Evolutionary conservation across 2,797 vertebrate genomes (phyloP).

Genomic region (Enteromius paludinosus): DNA sequence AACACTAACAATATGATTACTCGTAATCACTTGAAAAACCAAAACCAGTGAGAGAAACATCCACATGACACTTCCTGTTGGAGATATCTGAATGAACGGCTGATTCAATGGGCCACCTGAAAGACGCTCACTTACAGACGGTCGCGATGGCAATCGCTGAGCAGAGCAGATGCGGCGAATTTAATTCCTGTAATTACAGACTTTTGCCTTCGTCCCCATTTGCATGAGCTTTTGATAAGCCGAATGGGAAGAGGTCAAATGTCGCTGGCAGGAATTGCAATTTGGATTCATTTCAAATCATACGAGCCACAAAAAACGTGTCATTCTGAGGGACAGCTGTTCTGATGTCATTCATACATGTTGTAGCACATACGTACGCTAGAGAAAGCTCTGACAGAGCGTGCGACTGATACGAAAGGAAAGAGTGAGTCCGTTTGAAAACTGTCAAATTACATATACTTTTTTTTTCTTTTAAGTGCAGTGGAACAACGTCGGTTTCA

Average conservation of each 20-base stretch:
- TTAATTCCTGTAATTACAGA: constrained; percentile 60
- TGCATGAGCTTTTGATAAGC: constrained; percentile 47
- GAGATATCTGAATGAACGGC: constrained; percentile 25
- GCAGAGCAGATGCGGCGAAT: constrained; percentile 57
- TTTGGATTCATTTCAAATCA: constrained; percentile 17
- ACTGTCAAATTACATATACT: neutral
- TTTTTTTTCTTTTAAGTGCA: too few species aligned
- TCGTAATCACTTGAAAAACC: neutral
- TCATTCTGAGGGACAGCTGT: constrained; percentile 24
- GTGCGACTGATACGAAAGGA: neutral
- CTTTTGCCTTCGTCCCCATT: constrained; percentile 40
- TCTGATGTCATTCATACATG: neutral
- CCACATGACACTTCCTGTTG: neutral
- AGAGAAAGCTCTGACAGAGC: neutral
- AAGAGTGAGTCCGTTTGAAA: neutral
- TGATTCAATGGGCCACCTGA: constrained; percentile 51
- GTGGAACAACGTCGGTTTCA: neutral
- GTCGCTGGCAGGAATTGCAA: constrained; percentile 31
- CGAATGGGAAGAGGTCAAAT: constrained; percentile 51
- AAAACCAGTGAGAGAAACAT: too few species aligned
- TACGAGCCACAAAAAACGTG: neutral
- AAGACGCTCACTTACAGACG: constrained; percentile 42
- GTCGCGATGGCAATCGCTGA: neutral
- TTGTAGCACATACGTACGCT: neutral
- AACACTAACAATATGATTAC: neutral